Evolutionary conservation across 2,888 invertebrate genomes (phyloP), one percentile per base, ranked within the genome.

Genomic region (Melanchra persicariae): DNA sequence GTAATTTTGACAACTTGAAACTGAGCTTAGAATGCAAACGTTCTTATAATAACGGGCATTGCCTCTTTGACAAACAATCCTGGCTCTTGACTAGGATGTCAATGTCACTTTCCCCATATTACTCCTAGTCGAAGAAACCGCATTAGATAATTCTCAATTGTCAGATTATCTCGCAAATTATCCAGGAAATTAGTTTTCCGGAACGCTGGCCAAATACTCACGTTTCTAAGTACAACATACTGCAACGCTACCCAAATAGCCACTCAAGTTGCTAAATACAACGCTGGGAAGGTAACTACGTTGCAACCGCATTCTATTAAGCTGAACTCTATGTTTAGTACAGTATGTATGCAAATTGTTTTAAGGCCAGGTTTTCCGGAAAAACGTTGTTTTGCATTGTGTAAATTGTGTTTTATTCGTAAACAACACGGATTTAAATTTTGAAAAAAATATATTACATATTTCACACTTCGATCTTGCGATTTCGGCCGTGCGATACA

Each of bases 181-280:
- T 43, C 7, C 34, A 59, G 34, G 71, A 54, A 30, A 66, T 51
- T 40, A 61, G 17, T 19, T 45, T 47, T 9, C 30, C 12, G n/a
- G n/a, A 54, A 24, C 47, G n/a, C 6, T 61, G 17, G 1, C 43
- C 58, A 58, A 70, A n/a, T 19, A 51, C 19, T 68, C 15, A 30
- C 40, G 51, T 68, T 43, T 15, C 40, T 19, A 15, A 49, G 30
- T 40, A 67, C 19, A 30, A 15, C 10, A 67, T 15, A 40, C 43
- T 43, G 37, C 7, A 6, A 49, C 24, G 30, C 30, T n/a, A 43
- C 24, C 43, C 24, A 26, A 68, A 68, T 68, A 34, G 19, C 30
- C 51, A n/a, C 51, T 68, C 30, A 45, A 52, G 45, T 70, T 70
- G n/a, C 45, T 70, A 45, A 73, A 57, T 57, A 45, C 30, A 52